Conservation (phyloP, 1,140 invertebrate species). For the Drepana arcuata region DNA sequence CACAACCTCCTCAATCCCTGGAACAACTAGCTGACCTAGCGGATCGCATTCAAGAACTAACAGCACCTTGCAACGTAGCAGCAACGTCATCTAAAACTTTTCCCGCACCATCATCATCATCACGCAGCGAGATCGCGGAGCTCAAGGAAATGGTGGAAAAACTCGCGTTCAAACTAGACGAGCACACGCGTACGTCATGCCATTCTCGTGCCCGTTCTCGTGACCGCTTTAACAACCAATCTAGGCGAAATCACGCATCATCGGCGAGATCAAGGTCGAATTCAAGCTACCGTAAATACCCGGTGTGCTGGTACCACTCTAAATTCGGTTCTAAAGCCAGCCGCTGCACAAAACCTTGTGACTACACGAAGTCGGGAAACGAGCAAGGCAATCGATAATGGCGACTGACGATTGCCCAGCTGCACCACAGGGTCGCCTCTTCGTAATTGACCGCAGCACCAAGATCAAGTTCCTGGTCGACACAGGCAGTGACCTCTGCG, state of each 20-base stretch:
- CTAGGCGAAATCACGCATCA: constrained; percentile 1
- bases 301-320: constrained; percentile 17
- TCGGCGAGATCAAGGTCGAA: not conserved
- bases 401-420: constrained; percentile 13
- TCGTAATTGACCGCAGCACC: constrained; percentile 12
- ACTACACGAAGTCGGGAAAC: constrained; percentile 15
- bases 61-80: constrained; percentile 1
- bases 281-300: not conserved
- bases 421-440: constrained; percentile 14
- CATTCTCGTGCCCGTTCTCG: not conserved
- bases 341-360: constrained; percentile 14
- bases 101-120: not conserved
- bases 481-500: constrained; percentile 10
- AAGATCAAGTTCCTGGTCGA: constrained; percentile 12
- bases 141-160: too few relatives aligned
- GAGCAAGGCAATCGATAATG: constrained; percentile 14
- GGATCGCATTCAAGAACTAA: constrained; percentile 11
- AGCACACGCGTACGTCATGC: not conserved
- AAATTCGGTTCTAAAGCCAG: constrained; percentile 14
- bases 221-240: not conserved
- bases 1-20: constrained; percentile 5
- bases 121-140: constrained; percentile 1
- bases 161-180: constrained; percentile 6
- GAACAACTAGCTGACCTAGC: constrained; percentile 8
- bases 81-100: not conserved